phyloP scores from a whole-genome alignment of 2,113 vertebrate genomes.

The Apodemus sylvaticus region DNA sequence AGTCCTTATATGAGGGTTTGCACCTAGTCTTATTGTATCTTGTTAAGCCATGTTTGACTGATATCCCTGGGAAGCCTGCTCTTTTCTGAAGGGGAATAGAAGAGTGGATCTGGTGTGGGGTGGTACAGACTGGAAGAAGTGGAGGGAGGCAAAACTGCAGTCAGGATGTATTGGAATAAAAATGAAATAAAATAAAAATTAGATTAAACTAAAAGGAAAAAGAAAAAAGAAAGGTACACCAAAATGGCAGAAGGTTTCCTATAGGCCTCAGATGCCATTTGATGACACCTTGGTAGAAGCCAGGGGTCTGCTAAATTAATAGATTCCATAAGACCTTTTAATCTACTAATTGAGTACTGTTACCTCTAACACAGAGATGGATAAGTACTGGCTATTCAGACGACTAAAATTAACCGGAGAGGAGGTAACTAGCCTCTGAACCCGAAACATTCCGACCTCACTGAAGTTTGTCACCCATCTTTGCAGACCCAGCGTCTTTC shows the following conservation, averaged over 20 bases:
- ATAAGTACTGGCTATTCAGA: neutral
- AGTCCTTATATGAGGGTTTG: too few species aligned
- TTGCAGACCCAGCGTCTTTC: neutral
- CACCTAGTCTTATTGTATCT: too few species aligned
- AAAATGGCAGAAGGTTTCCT: neutral
- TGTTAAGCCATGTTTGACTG: too few species aligned
- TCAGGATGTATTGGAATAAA: too few species aligned
- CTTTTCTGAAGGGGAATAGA: too few species aligned
- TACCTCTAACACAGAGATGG: neutral
- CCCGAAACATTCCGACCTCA: neutral
- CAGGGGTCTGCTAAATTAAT: neutral
- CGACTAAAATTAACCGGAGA: neutral
- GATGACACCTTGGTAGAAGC: neutral
- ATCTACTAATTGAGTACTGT: too few species aligned
- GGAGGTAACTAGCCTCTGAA: neutral
- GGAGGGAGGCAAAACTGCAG: too few species aligned
- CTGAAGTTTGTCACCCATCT: neutral
- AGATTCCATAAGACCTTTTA: neutral
- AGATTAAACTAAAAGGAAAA: too few species aligned
- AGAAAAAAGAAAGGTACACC: neutral
- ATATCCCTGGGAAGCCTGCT: too few species aligned
- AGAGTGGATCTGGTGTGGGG: too few species aligned
- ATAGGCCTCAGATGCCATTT: neutral
- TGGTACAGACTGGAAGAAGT: too few species aligned
- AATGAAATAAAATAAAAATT: too few species aligned